phyloP scores from a whole-genome alignment of 2,888 invertebrate species.

The Acleris cristana region DNA sequence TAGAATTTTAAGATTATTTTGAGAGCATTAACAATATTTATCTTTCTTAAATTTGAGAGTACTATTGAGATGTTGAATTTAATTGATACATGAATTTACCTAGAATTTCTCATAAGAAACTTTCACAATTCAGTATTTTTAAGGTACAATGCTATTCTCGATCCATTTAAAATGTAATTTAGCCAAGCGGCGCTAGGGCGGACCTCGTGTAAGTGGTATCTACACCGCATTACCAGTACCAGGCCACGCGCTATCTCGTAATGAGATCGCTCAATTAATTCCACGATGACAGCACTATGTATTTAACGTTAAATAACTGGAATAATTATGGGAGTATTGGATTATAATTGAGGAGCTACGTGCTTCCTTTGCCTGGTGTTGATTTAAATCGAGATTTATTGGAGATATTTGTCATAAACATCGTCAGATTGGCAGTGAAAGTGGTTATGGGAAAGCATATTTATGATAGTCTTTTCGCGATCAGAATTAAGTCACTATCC shows the following conservation, averaged over 20 bases:
- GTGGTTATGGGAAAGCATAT: neutral
- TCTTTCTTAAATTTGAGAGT: too few relatives aligned
- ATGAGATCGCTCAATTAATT: conserved; percentile 35
- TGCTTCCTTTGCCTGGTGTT: conserved; percentile 16
- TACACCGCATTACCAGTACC: conserved; percentile 21
- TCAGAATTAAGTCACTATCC: too few relatives aligned
- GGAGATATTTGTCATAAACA: neutral
- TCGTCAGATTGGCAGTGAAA: neutral
- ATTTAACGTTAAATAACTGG: conserved; percentile 25
- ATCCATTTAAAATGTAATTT: neutral
- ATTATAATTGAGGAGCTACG: conserved; percentile 31
- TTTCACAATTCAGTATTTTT: too few relatives aligned
- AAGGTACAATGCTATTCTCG: too few relatives aligned
- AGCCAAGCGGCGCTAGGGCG: neutral
- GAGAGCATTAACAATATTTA: too few relatives aligned
- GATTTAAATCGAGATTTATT: conserved; percentile 12
- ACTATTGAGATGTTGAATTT: too few relatives aligned
- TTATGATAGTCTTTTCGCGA: too few relatives aligned
- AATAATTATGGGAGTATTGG: conserved; percentile 29
- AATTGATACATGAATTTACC: too few relatives aligned
- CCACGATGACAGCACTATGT: conserved; percentile 28
- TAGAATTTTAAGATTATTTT: too few relatives aligned
- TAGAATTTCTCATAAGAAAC: too few relatives aligned
- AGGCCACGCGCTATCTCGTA: conserved; percentile 26
- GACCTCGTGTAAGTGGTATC: conserved; percentile 14